A percentile compares a stretch with the other conserved stretches of the same genome.
Conservation (phyloP, 2,888 invertebrate species). For the Philonicus albiceps region DNA sequence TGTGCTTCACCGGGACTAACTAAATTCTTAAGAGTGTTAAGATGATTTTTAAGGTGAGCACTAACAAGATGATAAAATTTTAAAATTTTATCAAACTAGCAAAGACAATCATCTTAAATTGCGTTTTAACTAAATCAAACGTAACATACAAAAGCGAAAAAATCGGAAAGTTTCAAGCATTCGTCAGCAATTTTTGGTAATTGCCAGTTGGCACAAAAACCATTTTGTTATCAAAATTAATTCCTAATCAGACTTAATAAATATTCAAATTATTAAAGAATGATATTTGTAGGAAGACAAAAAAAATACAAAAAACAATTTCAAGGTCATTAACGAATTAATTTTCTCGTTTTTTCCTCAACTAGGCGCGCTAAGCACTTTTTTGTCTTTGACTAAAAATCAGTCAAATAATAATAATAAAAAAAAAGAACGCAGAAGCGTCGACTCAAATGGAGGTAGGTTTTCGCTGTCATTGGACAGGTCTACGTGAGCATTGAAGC, state of each 20-base stretch:
- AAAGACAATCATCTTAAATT: neutral
- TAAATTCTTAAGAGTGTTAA: neutral
- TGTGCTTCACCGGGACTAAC: too few relatives aligned
- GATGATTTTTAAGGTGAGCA: neutral
- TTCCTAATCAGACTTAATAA: conserved; percentile 23
- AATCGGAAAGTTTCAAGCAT: neutral
- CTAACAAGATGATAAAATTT: neutral
- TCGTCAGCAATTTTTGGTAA: conserved; percentile 5
- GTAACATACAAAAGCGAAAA: neutral
- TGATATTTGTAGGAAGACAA: conserved; percentile 1
- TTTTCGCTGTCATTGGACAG: neutral
- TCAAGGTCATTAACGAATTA: conserved; percentile 23
- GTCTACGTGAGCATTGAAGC: neutral
- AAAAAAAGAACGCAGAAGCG: neutral
- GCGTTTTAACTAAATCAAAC: neutral
- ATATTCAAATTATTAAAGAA: conserved; percentile 22
- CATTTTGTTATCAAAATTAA: conserved; percentile 9
- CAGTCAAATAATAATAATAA: neutral
- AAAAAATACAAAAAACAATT: conserved; percentile 3
- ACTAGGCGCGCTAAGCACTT: neutral
- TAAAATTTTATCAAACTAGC: neutral
- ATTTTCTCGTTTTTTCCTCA: conserved; percentile 10
- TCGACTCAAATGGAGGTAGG: neutral
- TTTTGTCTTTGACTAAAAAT: neutral
- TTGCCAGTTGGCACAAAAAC: neutral